Percentiles rank a stretch among this genome's conserved stretches.
These are phyloP conservation scores for Exephanes ischioxanthus DNA, from an alignment of 2,888 invertebrate genomes.

Conservation along the genomic window DNA sequence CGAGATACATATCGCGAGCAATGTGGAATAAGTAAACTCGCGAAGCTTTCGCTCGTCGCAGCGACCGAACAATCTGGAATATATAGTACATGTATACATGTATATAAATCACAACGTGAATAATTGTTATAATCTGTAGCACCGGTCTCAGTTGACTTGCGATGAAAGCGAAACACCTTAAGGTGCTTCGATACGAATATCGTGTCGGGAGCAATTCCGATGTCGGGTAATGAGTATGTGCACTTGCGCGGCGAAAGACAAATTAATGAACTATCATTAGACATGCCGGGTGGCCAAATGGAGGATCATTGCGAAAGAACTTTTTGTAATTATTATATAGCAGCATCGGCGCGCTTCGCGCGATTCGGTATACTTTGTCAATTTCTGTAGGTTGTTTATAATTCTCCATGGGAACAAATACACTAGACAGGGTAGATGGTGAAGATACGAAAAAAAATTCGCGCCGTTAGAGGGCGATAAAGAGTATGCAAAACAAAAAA, in stretches of 20 bases:
- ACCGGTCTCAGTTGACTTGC: slow-evolving; percentile 12
- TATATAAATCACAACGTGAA: background rate
- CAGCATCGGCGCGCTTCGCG: background rate
- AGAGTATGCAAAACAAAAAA: no score
- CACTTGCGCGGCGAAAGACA: background rate
- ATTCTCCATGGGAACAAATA: no score
- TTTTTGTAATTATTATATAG: background rate
- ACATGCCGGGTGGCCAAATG: background rate
- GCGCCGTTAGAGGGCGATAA: no score
- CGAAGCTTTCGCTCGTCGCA: slow-evolving; percentile 50
- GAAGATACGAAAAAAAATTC: background rate
- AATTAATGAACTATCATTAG: background rate
- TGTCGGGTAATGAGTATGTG: slow-evolving; percentile 1
- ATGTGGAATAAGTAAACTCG: slow-evolving; percentile 9
- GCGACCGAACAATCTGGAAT: background rate
- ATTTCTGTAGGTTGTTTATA: no score
- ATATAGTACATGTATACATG: slow-evolving; percentile 2
- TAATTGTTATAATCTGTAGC: slow-evolving; percentile 1
- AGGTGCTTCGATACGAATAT: background rate
- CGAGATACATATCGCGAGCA: background rate
- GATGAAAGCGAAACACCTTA: slow-evolving; percentile 33
- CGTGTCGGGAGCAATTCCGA: background rate
- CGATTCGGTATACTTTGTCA: no score
- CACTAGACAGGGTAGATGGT: no score
- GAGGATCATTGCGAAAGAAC: background rate